A percentile compares a stretch with the other conserved stretches of the same genome.
Conservation (phyloP, 35 echinoderm and acorn worm species). For the Amphiura filiformis region DNA sequence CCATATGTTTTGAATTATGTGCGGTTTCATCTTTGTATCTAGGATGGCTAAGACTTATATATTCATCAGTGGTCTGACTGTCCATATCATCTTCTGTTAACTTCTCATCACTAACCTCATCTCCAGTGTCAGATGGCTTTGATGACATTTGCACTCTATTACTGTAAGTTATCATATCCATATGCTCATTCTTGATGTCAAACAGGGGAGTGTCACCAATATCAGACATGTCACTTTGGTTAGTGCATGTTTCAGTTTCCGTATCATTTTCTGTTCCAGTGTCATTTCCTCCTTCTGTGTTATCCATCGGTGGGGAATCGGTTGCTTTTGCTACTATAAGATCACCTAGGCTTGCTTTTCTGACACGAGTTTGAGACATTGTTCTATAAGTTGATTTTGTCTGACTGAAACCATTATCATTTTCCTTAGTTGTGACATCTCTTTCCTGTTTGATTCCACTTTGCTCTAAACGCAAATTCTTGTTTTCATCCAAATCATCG, state of each 20-base stretch:
- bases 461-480: not conserved
- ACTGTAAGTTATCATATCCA: no score
- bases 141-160: no score
- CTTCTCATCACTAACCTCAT: not conserved
- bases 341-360: conserved; percentile 28
- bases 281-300: no score
- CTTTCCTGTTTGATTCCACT: not conserved
- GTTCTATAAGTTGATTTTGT: not conserved
- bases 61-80: not conserved
- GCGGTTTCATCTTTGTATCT: not conserved
- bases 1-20: not conserved
- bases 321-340: conserved; percentile 36
- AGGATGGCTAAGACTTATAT: not conserved
- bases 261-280: no score
- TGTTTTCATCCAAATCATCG: not conserved
- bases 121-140: no score
- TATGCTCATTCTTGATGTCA: not conserved
- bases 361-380: not conserved
- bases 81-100: not conserved
- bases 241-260: not conserved
- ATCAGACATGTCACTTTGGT: not conserved
- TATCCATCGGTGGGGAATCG: not conserved
- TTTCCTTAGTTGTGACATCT: not conserved
- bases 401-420: not conserved
- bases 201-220: not conserved